Evolutionary conservation across 1,140 invertebrate species (phyloP).

Genomic region (Hirudo medicinalis): DNA sequence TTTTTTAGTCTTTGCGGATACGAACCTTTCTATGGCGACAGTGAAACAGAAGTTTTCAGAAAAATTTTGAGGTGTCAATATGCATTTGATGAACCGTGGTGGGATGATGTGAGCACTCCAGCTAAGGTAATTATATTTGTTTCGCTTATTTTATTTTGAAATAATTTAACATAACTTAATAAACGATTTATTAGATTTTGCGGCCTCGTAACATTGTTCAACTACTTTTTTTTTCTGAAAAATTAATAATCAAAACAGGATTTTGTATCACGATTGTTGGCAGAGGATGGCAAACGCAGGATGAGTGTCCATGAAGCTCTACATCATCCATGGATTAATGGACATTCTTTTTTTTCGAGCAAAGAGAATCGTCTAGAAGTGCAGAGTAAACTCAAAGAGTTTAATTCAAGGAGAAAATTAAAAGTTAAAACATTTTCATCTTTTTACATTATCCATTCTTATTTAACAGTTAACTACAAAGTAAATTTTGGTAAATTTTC

Average conservation of each 20-base stretch:
- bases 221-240: background rate
- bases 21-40: slow-evolving; percentile 98
- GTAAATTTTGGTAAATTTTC: too few relatives aligned
- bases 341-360: background rate
- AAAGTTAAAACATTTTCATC: slow-evolving; percentile 14
- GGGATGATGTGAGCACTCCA: slow-evolving; percentile 72
- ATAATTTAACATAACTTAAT: background rate
- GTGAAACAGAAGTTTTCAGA: slow-evolving; percentile 94
- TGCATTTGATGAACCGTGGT: slow-evolving; percentile 98
- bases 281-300: slow-evolving; percentile 12
- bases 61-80: slow-evolving; percentile 96
- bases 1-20: slow-evolving; percentile 66
- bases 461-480: too few relatives aligned
- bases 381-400: slow-evolving; percentile 19
- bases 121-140: slow-evolving; percentile 18
- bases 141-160: background rate
- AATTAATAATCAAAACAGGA: slow-evolving; percentile 13
- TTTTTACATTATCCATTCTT: background rate
- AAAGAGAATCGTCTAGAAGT: slow-evolving; percentile 11
- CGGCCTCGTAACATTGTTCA: background rate
- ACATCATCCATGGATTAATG: slow-evolving; percentile 21
- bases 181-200: background rate
- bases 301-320: slow-evolving; percentile 20
- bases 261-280: slow-evolving; percentile 17
- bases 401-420: slow-evolving; percentile 23